phyloP scores from a whole-genome alignment of 2,797 vertebrate species.

The Myotis myotis region DNA sequence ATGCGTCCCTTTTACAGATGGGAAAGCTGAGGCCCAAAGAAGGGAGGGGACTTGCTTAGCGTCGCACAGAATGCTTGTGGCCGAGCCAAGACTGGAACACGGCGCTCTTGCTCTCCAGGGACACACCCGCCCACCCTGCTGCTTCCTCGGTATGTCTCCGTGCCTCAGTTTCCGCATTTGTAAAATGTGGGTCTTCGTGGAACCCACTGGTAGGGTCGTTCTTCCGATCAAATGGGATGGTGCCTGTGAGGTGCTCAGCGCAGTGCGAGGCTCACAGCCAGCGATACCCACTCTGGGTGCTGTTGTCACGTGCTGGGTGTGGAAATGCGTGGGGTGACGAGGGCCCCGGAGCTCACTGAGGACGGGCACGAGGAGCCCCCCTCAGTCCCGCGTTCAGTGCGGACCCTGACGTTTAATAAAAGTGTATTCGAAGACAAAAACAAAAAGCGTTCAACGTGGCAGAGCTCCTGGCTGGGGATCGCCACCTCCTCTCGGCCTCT shows the following conservation, averaged over 20 bases:
- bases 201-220: neutral
- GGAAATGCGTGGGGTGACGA: neutral
- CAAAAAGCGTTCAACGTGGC: neutral
- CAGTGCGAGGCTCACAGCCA: neutral
- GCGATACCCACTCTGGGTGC: fast-evolving
- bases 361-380: neutral
- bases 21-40: neutral
- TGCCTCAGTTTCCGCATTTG: neutral
- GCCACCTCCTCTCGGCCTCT: neutral
- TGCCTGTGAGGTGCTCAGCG: neutral
- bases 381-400: fast-evolving
- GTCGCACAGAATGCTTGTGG: no score
- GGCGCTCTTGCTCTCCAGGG: fast-evolving
- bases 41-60: fast-evolving
- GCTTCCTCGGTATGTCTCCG: neutral
- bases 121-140: fast-evolving
- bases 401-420: neutral
- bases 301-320: fast-evolving
- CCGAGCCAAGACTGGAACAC: neutral
- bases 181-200: neutral
- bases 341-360: neutral
- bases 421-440: neutral
- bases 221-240: fast-evolving
- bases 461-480: neutral
- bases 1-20: neutral